Conservation (phyloP, 2,113 vertebrate species). For the Oxyura jamaicensis region DNA sequence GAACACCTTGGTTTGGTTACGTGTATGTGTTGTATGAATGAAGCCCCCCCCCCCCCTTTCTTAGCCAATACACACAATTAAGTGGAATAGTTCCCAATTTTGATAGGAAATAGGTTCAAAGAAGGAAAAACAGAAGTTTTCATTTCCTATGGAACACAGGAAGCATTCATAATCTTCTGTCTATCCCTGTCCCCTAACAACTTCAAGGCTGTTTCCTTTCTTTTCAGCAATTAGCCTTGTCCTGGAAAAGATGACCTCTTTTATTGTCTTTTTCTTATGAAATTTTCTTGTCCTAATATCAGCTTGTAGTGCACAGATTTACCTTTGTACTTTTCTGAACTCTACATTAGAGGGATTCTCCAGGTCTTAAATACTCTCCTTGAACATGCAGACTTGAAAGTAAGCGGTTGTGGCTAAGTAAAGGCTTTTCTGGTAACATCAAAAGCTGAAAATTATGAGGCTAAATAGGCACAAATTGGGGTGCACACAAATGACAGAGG, state of each 20-base stretch:
- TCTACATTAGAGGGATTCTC: not conserved
- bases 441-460: not conserved
- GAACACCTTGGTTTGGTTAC: not conserved
- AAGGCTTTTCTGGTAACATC: not conserved
- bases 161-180: constrained; percentile 58
- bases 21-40: not conserved
- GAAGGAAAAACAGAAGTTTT: constrained; percentile 59
- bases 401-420: not conserved
- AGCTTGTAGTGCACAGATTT: not conserved
- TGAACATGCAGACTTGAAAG: not conserved
- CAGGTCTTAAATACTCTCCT: not conserved
- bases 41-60: not conserved
- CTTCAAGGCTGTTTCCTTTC: constrained; percentile 65
- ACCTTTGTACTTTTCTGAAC: not conserved
- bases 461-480: not conserved
- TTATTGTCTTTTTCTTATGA: not conserved
- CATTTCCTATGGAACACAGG: constrained; percentile 63
- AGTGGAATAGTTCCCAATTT: constrained; percentile 29
- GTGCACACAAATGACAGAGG: not conserved
- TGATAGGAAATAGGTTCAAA: constrained; percentile 52
- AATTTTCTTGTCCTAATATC: not conserved
- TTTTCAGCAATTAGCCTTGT: constrained; percentile 53
- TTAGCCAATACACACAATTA: constrained; percentile 38
- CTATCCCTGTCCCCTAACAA: constrained; percentile 51
- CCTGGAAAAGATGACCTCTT: constrained; percentile 37